These are phyloP conservation scores for Sebastes melanostomus DNA, from an alignment of 2,797 vertebrate species.

Conservation along the genomic window DNA sequence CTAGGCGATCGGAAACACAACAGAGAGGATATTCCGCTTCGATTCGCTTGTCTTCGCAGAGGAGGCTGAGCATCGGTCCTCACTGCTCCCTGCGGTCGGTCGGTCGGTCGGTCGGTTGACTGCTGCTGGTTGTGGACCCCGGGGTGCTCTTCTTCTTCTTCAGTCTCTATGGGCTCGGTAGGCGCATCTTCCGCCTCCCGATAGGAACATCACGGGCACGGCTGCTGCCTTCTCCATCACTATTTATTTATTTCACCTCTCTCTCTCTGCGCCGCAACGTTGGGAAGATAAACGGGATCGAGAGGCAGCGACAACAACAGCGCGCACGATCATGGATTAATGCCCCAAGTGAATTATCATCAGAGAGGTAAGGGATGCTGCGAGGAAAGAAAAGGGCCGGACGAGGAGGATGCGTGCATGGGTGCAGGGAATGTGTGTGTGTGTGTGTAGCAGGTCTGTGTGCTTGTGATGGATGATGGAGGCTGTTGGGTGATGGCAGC, in stretches of 20 bases:
- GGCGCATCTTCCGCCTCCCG: slow-evolving; percentile 63
- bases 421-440: slow-evolving; percentile 18
- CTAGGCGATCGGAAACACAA: slow-evolving; percentile 40
- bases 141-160: background rate
- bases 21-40: background rate
- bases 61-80: background rate
- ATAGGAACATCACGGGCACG: slow-evolving; percentile 68
- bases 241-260: slow-evolving; percentile 48
- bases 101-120: too few relatives aligned
- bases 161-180: slow-evolving; percentile 63
- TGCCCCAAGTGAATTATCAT: slow-evolving; percentile 57
- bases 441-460: slow-evolving; percentile 1
- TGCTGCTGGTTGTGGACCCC: background rate
- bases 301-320: slow-evolving; percentile 31
- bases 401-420: slow-evolving; percentile 12
- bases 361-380: slow-evolving; percentile 73
- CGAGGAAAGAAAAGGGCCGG: background rate
- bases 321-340: slow-evolving; percentile 79
- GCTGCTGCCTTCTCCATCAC: slow-evolving; percentile 37
- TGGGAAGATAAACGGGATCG: slow-evolving; percentile 61
- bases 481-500: slow-evolving; percentile 19
- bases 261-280: slow-evolving; percentile 53
- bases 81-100: too few relatives aligned
- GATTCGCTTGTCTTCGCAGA: background rate
- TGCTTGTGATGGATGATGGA: slow-evolving; percentile 37